A percentile compares a stretch with the other conserved stretches of the same genome.
These are phyloP conservation scores for Adineta ricciae DNA, from an alignment of 2,888 invertebrate species.

Conservation along the genomic window DNA sequence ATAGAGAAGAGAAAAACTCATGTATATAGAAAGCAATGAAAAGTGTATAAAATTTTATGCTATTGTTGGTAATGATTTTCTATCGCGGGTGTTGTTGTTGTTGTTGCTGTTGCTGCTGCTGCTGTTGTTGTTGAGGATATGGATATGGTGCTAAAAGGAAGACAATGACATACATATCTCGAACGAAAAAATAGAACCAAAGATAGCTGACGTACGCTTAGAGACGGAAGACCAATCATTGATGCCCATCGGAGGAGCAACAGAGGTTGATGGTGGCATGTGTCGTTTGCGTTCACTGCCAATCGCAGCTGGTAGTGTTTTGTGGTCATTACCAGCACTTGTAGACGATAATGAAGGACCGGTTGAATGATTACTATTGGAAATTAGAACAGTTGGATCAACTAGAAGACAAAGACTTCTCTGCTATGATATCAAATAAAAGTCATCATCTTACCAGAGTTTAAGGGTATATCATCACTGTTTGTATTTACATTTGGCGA, in stretches of 20 bases:
- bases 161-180: background rate
- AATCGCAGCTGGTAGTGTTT: slow-evolving; percentile 3
- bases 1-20: slow-evolving; percentile 1
- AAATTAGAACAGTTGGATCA: slow-evolving; percentile 4
- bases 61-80: background rate
- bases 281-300: slow-evolving; percentile 10
- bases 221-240: too few species aligned
- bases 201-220: background rate
- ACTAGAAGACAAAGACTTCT: background rate
- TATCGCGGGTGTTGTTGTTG: background rate
- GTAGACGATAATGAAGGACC: slow-evolving; percentile 10
- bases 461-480: too few species aligned
- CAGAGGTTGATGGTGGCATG: background rate
- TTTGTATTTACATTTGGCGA: too few species aligned
- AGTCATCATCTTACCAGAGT: too few species aligned
- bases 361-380: slow-evolving; percentile 13
- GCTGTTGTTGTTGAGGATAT: background rate
- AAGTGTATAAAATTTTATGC: background rate
- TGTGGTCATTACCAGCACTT: background rate
- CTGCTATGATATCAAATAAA: background rate
- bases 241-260: background rate
- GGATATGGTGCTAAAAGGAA: too few species aligned
- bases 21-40: slow-evolving; percentile 12
- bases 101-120: background rate
- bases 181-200: background rate